Percentiles rank a stretch among this genome's conserved stretches.
phyloP scores from a whole-genome alignment of 2,113 vertebrate species.

The Chauna torquata region DNA sequence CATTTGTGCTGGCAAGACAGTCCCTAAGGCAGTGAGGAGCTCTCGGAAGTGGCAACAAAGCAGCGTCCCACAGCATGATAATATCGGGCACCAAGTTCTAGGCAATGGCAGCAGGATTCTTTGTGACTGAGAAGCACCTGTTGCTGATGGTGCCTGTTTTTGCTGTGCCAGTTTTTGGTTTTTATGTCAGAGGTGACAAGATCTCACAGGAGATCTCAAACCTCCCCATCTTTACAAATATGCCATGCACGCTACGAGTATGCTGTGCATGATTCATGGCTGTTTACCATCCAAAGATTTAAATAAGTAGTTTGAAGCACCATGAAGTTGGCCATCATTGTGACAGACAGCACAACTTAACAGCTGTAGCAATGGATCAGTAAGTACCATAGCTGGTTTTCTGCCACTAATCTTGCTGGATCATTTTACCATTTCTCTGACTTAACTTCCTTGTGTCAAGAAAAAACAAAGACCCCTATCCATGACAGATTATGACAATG shows the following conservation, averaged over 20 bases:
- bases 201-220: not conserved
- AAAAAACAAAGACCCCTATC: not conserved
- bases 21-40: not conserved
- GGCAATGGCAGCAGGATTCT: not conserved
- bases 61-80: accelerated
- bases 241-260: too few relatives aligned
- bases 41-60: not conserved
- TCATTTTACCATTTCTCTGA: too few relatives aligned
- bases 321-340: not conserved
- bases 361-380: not conserved
- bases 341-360: accelerated
- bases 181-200: not conserved
- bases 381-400: not conserved
- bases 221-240: not conserved
- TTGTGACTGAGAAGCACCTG: not conserved
- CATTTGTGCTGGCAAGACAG: not conserved
- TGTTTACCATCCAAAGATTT: not conserved
- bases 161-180: not conserved
- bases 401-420: not conserved
- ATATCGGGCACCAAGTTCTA: accelerated
- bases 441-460: too few relatives aligned
- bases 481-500: not conserved
- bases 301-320: not conserved
- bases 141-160: not conserved
- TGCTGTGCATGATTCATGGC: not conserved